Conservation (phyloP, 2,797 vertebrate genomes). For the Xiphorhynchus erythropygius region DNA sequence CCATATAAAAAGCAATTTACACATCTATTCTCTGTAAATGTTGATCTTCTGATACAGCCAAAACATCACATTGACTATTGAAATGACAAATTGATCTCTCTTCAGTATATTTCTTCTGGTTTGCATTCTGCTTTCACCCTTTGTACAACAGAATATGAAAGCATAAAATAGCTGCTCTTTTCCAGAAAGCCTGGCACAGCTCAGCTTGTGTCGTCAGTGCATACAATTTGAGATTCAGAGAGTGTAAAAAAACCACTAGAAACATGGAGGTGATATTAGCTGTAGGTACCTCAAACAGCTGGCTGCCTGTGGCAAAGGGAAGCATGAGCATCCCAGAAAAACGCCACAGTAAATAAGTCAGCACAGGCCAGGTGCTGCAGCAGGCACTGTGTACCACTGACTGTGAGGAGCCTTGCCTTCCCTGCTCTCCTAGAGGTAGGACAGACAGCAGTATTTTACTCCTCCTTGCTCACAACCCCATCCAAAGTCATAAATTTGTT, state of each 20-base stretch:
- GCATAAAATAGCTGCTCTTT: background rate
- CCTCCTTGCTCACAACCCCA: background rate
- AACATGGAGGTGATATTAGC: background rate
- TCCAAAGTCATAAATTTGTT: background rate
- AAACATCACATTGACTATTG: background rate
- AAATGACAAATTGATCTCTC: background rate
- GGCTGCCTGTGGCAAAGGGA: background rate
- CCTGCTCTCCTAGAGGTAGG: background rate
- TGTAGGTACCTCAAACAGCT: background rate
- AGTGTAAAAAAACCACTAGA: background rate
- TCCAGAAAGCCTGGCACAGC: background rate
- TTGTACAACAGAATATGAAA: background rate
- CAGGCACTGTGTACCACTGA: rapidly evolving
- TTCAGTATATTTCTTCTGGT: background rate
- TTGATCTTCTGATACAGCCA: slow-evolving; percentile 23
- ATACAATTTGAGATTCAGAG: background rate
- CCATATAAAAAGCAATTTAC: background rate
- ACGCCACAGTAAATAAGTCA: background rate
- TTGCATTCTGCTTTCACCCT: background rate
- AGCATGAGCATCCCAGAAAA: background rate
- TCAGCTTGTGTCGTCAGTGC: slow-evolving; percentile 2
- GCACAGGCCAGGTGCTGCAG: background rate
- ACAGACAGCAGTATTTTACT: background rate
- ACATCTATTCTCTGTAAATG: slow-evolving; percentile 14
- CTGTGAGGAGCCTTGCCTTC: background rate